A percentile compares a stretch with the other conserved stretches of the same genome.
Evolutionary conservation across 1,140 invertebrate species (phyloP).

Genomic region (Stegodyphus mimosarum): DNA sequence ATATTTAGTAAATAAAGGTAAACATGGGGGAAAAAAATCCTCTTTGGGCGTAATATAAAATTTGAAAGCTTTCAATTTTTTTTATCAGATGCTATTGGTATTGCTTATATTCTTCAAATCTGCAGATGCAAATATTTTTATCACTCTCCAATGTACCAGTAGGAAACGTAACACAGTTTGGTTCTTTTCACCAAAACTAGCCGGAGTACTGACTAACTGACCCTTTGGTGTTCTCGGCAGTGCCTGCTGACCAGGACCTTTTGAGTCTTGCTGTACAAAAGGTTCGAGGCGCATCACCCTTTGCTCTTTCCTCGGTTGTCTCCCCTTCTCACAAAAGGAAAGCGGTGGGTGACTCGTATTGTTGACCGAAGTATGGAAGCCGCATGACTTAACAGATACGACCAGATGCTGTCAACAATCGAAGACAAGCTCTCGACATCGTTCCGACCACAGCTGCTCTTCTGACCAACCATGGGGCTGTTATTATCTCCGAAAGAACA

Average conservation of each 20-base stretch:
- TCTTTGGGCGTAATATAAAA: too few relatives aligned
- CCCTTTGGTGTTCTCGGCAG: slow-evolving; percentile 13
- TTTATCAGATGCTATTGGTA: too few relatives aligned
- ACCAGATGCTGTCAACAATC: neutral
- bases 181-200: neutral
- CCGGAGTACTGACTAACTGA: slow-evolving; percentile 16
- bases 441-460: too few relatives aligned
- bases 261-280: neutral
- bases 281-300: neutral
- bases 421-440: neutral
- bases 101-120: too few relatives aligned
- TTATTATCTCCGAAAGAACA: too few relatives aligned
- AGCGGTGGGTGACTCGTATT: neutral
- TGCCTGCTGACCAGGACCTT: neutral
- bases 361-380: too few relatives aligned
- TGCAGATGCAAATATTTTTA: neutral
- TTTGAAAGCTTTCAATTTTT: too few relatives aligned
- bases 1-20: neutral
- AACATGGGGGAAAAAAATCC: too few relatives aligned
- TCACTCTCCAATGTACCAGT: neutral
- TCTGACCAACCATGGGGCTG: too few relatives aligned
- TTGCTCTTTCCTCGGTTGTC: slow-evolving; percentile 5
- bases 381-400: too few relatives aligned
- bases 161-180: neutral
- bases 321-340: neutral